Evolutionary conservation across 2,113 vertebrate species (phyloP).

Genomic region (Lophius piscatorius): DNA sequence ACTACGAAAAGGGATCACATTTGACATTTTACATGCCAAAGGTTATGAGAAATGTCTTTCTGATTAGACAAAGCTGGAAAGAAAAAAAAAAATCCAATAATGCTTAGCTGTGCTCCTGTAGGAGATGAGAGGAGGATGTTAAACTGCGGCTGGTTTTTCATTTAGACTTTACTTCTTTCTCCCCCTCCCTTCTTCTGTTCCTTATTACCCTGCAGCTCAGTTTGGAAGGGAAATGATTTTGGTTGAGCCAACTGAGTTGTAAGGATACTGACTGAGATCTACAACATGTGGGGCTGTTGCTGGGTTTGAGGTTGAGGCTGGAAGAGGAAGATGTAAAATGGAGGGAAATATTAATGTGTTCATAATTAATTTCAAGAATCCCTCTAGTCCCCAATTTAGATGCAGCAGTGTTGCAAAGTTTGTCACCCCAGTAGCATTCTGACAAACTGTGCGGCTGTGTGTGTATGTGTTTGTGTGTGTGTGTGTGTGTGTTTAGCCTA

Average conservation of each 20-base stretch:
- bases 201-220: constrained; percentile 69
- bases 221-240: constrained; percentile 64
- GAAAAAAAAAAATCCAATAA: constrained; percentile 75
- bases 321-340: constrained; percentile 49
- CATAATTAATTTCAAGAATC: constrained; percentile 48
- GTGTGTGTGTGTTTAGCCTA: constrained; percentile 19
- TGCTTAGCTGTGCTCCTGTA: constrained; percentile 72
- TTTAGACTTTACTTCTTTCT: constrained; percentile 64
- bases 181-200: constrained; percentile 52
- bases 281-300: constrained; percentile 29
- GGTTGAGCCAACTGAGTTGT: constrained; percentile 52
- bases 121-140: constrained; percentile 72
- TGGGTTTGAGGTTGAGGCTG: constrained; percentile 35
- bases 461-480: neutral
- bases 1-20: constrained; percentile 67
- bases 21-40: constrained; percentile 72
- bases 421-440: constrained; percentile 28
- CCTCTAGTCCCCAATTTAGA: constrained; percentile 35
- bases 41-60: constrained; percentile 70
- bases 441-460: constrained; percentile 26
- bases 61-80: constrained; percentile 56
- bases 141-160: constrained; percentile 76
- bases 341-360: constrained; percentile 53
- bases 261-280: constrained; percentile 54
- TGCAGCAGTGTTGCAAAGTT: constrained; percentile 24